These are phyloP conservation scores for Clavelina lepadiformis DNA, from an alignment of 23 tunicate species.

Conservation along the genomic window DNA sequence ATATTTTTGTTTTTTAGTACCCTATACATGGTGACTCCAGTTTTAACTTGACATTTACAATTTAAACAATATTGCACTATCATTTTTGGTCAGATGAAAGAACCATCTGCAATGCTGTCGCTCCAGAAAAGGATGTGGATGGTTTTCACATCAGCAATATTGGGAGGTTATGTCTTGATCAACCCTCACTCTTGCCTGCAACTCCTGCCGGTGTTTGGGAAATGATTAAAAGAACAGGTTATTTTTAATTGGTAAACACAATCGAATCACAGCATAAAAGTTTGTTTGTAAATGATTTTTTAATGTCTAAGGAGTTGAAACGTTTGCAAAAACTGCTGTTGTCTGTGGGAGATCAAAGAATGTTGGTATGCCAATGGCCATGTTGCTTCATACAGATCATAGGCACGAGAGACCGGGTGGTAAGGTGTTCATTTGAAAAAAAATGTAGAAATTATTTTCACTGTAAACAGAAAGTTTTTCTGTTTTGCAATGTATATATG, in stretches of 20 bases:
- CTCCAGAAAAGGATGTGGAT: conserved; percentile 94
- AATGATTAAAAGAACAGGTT: conserved; percentile 67
- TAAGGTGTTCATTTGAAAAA: too few relatives aligned
- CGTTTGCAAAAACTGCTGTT: conserved; percentile 86
- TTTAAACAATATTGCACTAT: too few relatives aligned
- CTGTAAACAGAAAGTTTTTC: too few relatives aligned
- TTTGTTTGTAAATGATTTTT: neutral
- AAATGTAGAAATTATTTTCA: too few relatives aligned
- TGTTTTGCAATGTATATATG: too few relatives aligned
- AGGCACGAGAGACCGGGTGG: conserved; percentile 94
- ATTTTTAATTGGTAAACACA: neutral
- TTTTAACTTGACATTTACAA: neutral
- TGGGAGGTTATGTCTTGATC: conserved; percentile 80
- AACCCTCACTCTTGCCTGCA: conserved; percentile 69
- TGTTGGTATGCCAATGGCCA: conserved; percentile 96
- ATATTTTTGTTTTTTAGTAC: neutral
- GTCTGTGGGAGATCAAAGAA: conserved; percentile 94
- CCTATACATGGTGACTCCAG: neutral
- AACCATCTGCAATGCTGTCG: conserved; percentile 81
- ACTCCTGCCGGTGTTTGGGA: conserved; percentile 99
- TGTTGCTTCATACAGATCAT: conserved; percentile 90
- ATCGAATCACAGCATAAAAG: neutral
- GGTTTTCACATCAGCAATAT: conserved; percentile 78
- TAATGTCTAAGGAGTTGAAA: conserved; percentile 53
- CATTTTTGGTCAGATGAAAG: conserved; percentile 64